Conservation (phyloP, 92 coral and sea anemone genomes). For the Paramuricea clavata region DNA sequence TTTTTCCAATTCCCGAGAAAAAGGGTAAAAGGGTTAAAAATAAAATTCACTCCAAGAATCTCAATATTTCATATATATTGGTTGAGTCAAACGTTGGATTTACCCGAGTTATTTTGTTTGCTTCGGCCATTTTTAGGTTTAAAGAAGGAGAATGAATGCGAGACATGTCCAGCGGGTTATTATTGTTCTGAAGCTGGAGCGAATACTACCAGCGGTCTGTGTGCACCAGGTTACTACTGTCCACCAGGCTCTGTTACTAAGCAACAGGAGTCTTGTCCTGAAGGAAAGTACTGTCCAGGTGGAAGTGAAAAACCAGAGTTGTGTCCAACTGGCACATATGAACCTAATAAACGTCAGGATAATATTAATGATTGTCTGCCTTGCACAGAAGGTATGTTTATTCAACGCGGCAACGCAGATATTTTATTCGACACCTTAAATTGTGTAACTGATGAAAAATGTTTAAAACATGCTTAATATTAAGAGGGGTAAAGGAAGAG, state of each 20-base stretch:
- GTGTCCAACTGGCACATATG: slow-evolving; percentile 87
- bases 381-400: slow-evolving; percentile 82
- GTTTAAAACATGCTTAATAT: not conserved
- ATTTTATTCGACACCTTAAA: too few species aligned
- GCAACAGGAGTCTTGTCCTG: slow-evolving; percentile 75
- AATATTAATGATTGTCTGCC: slow-evolving; percentile 71
- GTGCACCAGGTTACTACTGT: slow-evolving; percentile 92
- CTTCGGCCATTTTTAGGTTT: slow-evolving; percentile 64
- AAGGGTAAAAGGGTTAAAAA: too few species aligned
- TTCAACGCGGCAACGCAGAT: not conserved
- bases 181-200: slow-evolving; percentile 86
- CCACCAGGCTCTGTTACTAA: slow-evolving; percentile 82
- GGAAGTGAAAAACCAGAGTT: slow-evolving; percentile 74
- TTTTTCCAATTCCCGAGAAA: not conserved
- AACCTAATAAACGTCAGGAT: slow-evolving; percentile 73
- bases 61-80: too few species aligned
- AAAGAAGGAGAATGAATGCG: slow-evolving; percentile 86
- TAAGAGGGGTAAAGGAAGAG: too few species aligned
- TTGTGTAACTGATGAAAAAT: not conserved
- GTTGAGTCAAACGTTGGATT: too few species aligned
- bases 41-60: too few species aligned
- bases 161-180: slow-evolving; percentile 93
- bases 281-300: slow-evolving; percentile 86
- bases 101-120: not conserved
- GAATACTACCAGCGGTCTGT: slow-evolving; percentile 79